Conservation (phyloP, 2,888 invertebrate genomes). For the Cantharis nigra region DNA sequence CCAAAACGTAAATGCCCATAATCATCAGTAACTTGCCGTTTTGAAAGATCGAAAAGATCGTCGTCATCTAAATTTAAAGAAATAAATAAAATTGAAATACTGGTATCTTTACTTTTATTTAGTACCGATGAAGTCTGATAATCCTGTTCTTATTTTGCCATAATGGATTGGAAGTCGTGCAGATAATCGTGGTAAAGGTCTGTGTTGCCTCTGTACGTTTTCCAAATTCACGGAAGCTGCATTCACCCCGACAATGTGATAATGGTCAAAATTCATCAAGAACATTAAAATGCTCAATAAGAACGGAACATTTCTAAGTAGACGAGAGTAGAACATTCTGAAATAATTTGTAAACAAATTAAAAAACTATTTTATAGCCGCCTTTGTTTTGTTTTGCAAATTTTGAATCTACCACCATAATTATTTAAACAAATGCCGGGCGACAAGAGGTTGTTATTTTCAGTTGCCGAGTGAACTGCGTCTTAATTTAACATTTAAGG, state of each 20-base stretch:
- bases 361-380: too few relatives aligned
- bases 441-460: not conserved
- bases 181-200: constrained; percentile 37
- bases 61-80: constrained; percentile 54
- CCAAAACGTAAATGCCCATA: constrained; percentile 67
- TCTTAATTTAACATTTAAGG: not conserved
- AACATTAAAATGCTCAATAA: constrained; percentile 29
- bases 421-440: not conserved
- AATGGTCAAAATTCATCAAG: constrained; percentile 26
- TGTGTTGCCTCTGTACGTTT: constrained; percentile 35
- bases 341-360: not conserved
- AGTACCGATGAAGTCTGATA: constrained; percentile 46
- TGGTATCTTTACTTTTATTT: not conserved
- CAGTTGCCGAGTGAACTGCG: not conserved
- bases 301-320: constrained; percentile 22
- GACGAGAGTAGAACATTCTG: constrained; percentile 31
- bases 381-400: not conserved
- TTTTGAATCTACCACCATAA: not conserved
- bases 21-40: constrained; percentile 62
- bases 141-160: constrained; percentile 38
- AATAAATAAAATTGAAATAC: not conserved
- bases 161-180: constrained; percentile 38
- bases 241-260: constrained; percentile 26
- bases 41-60: constrained; percentile 56
- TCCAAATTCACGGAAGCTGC: constrained; percentile 30